Percentiles rank a stretch among this genome's conserved stretches.
Conservation (phyloP, 2,888 invertebrate species). For the Pseudococcus longispinus region DNA sequence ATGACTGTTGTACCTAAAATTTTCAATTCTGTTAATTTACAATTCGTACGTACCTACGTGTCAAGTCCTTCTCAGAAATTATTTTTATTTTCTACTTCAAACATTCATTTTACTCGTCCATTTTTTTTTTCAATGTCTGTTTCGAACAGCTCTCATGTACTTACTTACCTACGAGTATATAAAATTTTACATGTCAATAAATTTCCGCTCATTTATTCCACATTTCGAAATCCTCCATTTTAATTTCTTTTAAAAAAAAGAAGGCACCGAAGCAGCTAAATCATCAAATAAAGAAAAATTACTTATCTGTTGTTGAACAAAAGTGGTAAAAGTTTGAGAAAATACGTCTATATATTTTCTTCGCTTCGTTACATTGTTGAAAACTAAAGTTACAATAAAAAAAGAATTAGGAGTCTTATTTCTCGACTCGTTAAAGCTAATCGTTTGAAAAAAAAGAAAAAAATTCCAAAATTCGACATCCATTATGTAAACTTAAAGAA, state of each 20-base stretch:
- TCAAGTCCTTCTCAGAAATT: too few species aligned
- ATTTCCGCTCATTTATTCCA: not conserved
- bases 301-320: not conserved
- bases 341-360: not conserved
- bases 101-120: too few species aligned
- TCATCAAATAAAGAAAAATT: not conserved
- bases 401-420: not conserved
- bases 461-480: not conserved
- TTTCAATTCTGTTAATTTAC: too few species aligned
- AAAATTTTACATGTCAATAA: too few species aligned
- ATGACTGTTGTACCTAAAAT: too few species aligned
- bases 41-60: too few species aligned
- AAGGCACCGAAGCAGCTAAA: not conserved
- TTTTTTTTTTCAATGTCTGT: too few species aligned
- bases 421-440: not conserved
- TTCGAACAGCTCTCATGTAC: too few species aligned
- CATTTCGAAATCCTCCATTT: not conserved
- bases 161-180: too few species aligned
- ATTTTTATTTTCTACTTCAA: too few species aligned
- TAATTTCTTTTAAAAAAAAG: not conserved
- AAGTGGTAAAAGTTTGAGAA: not conserved
- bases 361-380: not conserved
- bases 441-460: not conserved
- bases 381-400: not conserved
- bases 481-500: not conserved